Conservation (phyloP, 2,113 vertebrate genomes). For the Tenebrosternarchus preto region DNA sequence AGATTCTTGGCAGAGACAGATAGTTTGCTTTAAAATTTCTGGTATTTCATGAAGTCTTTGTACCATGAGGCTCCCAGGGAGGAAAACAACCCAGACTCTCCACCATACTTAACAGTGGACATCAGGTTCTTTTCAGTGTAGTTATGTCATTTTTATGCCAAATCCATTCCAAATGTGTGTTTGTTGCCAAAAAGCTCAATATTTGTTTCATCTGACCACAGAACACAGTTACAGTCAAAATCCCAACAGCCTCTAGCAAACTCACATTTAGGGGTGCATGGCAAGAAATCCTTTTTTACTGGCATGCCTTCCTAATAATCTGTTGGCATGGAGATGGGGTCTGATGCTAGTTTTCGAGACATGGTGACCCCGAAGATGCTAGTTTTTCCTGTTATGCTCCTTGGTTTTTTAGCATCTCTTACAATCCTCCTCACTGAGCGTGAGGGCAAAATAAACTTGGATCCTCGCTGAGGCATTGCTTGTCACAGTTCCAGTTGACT, state of each 20-base stretch:
- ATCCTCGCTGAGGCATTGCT: not conserved
- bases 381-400: not conserved
- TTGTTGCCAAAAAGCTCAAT: not conserved
- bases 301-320: not conserved
- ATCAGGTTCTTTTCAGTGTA: too few species aligned
- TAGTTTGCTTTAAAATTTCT: not conserved
- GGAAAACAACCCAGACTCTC: too few species aligned
- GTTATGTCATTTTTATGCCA: not conserved
- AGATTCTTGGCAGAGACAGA: too few species aligned
- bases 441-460: too few species aligned
- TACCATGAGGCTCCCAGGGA: too few species aligned
- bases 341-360: not conserved
- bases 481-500: not conserved
- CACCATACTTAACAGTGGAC: too few species aligned
- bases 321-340: not conserved
- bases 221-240: not conserved
- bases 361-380: not conserved
- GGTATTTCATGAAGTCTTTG: not conserved
- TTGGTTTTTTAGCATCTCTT: not conserved
- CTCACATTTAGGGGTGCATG: not conserved
- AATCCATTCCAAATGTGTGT: not conserved
- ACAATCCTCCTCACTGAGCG: not conserved
- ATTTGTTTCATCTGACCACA: not conserved
- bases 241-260: not conserved
- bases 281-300: not conserved